A percentile compares a stretch with the other conserved stretches of the same genome.
Evolutionary conservation across 2,888 invertebrate genomes (phyloP).

Genomic region (Punctoribates punctum): DNA sequence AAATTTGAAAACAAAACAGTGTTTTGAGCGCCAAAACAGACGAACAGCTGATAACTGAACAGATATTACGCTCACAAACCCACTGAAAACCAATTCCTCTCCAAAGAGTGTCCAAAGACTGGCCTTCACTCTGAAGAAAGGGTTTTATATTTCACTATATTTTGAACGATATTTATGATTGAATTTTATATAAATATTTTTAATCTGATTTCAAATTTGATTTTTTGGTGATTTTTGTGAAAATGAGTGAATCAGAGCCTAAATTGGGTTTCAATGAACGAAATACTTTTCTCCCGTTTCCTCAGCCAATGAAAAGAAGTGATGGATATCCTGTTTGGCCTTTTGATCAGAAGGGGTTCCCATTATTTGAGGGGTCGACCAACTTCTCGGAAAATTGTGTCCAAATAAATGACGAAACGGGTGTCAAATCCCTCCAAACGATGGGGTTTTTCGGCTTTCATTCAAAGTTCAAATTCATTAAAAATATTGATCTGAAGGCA

Average conservation of each 20-base stretch:
- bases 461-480: slow-evolving; percentile 4
- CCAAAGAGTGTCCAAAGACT: too few relatives aligned
- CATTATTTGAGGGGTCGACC: not conserved
- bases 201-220: not conserved
- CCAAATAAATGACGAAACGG: not conserved
- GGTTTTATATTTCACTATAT: too few relatives aligned
- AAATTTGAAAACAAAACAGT: too few relatives aligned
- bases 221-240: not conserved
- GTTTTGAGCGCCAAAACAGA: too few relatives aligned
- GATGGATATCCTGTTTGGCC: slow-evolving; percentile 32
- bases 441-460: slow-evolving; percentile 39
- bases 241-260: slow-evolving; percentile 19
- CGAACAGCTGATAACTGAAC: too few relatives aligned
- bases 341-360: slow-evolving; percentile 28
- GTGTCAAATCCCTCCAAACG: slow-evolving; percentile 12
- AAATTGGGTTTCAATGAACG: not conserved
- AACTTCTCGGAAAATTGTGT: slow-evolving; percentile 12
- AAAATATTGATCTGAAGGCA: not conserved
- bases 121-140: too few relatives aligned
- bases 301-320: slow-evolving; percentile 21
- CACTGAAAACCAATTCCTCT: too few relatives aligned
- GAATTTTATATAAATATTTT: not conserved
- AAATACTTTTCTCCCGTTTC: slow-evolving; percentile 35
- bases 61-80: too few relatives aligned
- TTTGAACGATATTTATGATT: not conserved